These are phyloP conservation scores for Zaprionus inermis DNA, from an alignment of 1,140 invertebrate species.

Conservation along the genomic window DNA sequence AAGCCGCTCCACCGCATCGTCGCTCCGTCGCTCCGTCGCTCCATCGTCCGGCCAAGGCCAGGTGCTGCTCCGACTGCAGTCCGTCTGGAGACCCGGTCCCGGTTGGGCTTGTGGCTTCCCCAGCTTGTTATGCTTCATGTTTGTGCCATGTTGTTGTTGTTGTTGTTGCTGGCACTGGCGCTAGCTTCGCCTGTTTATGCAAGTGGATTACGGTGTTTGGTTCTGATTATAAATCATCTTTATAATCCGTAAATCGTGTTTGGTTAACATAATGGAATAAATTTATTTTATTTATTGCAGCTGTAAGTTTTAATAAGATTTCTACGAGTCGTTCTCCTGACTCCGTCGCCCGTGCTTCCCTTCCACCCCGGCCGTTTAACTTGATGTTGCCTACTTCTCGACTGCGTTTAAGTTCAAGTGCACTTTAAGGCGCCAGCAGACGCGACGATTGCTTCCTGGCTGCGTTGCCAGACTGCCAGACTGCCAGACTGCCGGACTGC, in stretches of 20 bases:
- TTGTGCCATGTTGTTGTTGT: conserved; percentile 73
- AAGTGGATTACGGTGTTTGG: conserved; percentile 82
- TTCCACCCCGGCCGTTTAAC: background rate
- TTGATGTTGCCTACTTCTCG: conserved; percentile 12
- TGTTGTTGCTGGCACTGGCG: conserved; percentile 21
- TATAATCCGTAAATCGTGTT: conserved; percentile 83
- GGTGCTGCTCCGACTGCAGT: conserved; percentile 47
- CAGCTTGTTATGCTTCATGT: conserved; percentile 77
- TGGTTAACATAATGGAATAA: conserved; percentile 83
- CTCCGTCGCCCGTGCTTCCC: background rate
- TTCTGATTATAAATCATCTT: conserved; percentile 83
- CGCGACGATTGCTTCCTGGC: conserved; percentile 4
- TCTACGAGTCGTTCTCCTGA: conserved; percentile 59
- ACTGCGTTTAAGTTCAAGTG: conserved; percentile 44
- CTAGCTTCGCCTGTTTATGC: conserved; percentile 71
- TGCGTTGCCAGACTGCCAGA: background rate
- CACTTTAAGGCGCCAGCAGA: conserved; percentile 58
- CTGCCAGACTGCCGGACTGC: background rate
- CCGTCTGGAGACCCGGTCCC: conserved; percentile 26
- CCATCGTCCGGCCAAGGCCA: conserved; percentile 30
- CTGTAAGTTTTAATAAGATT: conserved; percentile 83
- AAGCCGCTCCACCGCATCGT: conserved; percentile 38
- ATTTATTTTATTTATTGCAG: conserved; percentile 83
- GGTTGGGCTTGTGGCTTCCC: conserved; percentile 53
- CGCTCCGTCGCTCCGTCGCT: background rate